A percentile compares a stretch with the other conserved stretches of the same genome.
Conservation (phyloP, 2,888 invertebrate species). For the Hanleya hanleyi region DNA sequence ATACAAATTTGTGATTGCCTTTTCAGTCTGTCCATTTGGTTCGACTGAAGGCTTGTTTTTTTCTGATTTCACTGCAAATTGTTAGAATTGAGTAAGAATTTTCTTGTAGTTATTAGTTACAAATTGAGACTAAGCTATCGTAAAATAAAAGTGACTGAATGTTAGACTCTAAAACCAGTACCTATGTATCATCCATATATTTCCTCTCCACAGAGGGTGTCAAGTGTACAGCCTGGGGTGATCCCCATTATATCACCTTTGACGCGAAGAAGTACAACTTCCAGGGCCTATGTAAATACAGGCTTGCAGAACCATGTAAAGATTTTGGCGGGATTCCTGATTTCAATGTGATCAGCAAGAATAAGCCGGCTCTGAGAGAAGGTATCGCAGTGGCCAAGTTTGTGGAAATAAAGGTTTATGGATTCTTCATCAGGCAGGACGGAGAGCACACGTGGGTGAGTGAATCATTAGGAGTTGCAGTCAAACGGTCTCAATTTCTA, state of each 20-base stretch:
- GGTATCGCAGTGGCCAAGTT: not conserved
- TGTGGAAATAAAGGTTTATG: conserved; percentile 12
- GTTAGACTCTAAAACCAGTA: too few relatives aligned
- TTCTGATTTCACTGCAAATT: too few relatives aligned
- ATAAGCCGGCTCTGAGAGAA: not conserved
- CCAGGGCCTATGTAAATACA: conserved; percentile 8
- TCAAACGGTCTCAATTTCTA: too few relatives aligned
- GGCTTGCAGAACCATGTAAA: conserved; percentile 3
- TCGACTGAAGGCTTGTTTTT: too few relatives aligned
- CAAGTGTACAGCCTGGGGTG: conserved; percentile 14
- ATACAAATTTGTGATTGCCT: too few relatives aligned
- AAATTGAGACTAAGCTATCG: too few relatives aligned
- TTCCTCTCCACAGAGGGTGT: not conserved
- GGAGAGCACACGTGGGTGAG: not conserved
- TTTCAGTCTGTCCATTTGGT: too few relatives aligned
- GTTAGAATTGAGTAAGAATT: too few relatives aligned
- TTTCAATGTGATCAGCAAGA: conserved; percentile 6
- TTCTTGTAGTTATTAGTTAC: too few relatives aligned
- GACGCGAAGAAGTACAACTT: conserved; percentile 1
- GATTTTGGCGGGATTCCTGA: not conserved
- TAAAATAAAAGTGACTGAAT: too few relatives aligned
- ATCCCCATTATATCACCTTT: conserved; percentile 14
- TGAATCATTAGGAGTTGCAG: too few relatives aligned
- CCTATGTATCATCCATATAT: too few relatives aligned
- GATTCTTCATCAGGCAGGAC: not conserved